Percentiles rank a stretch among this genome's conserved stretches.
Evolutionary conservation across 1,140 invertebrate species (phyloP).

Genomic region (Diuraphis noxia): DNA sequence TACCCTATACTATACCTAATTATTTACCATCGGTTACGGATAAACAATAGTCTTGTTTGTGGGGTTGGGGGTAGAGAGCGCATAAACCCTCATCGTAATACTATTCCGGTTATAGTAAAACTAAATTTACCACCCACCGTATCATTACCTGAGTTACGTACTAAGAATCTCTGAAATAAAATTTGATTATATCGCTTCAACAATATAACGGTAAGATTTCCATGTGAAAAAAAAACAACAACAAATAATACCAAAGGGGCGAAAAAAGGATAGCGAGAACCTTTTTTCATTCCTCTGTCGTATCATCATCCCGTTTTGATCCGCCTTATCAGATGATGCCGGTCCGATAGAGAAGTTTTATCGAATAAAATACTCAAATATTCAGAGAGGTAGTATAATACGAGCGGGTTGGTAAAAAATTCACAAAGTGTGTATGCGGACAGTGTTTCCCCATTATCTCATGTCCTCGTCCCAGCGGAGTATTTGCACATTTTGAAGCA

Average conservation of each 20-base stretch:
- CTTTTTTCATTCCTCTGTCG: not conserved
- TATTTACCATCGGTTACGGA: not conserved
- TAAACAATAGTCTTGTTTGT: not conserved
- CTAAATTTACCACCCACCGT: not conserved
- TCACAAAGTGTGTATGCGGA: not conserved
- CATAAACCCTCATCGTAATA: not conserved
- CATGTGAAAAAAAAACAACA: not conserved
- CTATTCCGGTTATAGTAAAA: not conserved
- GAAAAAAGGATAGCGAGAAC: not conserved
- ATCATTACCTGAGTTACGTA: not conserved
- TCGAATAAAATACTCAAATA: slow-evolving; percentile 46
- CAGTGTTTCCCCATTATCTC: not conserved
- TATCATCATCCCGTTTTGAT: slow-evolving; percentile 7
- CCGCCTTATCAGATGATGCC: slow-evolving; percentile 30
- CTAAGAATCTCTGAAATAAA: not conserved
- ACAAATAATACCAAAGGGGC: not conserved
- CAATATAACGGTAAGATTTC: not conserved
- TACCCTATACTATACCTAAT: not conserved
- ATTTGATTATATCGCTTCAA: slow-evolving; percentile 8
- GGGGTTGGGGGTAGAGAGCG: too few species aligned
- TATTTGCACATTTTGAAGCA: slow-evolving; percentile 27
- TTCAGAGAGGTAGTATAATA: not conserved
- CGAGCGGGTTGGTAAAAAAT: not conserved
- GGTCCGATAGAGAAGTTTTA: slow-evolving; percentile 15
- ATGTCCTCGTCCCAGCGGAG: not conserved